These are phyloP conservation scores for Dasypogon diadema DNA, from an alignment of 2,888 invertebrate genomes.

Conservation along the genomic window DNA sequence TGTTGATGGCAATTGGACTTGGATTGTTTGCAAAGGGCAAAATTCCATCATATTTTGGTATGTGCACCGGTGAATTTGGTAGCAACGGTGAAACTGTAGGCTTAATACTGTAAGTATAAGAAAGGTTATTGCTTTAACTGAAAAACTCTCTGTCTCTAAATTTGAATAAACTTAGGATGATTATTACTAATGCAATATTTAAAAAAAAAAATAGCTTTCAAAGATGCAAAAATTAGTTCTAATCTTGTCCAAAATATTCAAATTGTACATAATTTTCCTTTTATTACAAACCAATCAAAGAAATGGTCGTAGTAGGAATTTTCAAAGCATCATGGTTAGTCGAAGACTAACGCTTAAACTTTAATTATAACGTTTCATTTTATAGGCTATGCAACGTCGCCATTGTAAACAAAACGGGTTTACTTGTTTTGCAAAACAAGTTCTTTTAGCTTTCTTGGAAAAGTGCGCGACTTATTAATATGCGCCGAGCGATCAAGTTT, in stretches of 20 bases:
- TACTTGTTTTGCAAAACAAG: slow-evolving; percentile 10
- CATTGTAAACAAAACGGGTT: slow-evolving; percentile 5
- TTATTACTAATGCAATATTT: no score
- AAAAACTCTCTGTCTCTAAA: no score
- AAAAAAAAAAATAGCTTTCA: no score
- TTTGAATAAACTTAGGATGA: no score
- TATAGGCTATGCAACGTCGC: background rate
- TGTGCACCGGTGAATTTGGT: slow-evolving; percentile 68
- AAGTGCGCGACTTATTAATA: background rate
- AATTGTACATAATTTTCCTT: no score
- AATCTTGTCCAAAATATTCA: no score
- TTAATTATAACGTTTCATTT: slow-evolving; percentile 28
- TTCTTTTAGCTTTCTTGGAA: slow-evolving; percentile 36
- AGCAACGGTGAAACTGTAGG: slow-evolving; percentile 61
- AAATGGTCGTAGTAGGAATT: background rate
- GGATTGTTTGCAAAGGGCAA: slow-evolving; percentile 62
- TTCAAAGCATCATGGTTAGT: slow-evolving; percentile 15
- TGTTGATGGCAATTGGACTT: slow-evolving; percentile 68
- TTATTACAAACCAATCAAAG: no score
- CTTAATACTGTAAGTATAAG: slow-evolving; percentile 65
- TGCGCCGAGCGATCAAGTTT: background rate
- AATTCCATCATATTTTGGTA: slow-evolving; percentile 68
- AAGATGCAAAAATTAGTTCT: no score
- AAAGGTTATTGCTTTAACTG: no score
- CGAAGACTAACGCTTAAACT: slow-evolving; percentile 1